Conservation (phyloP, 2,113 vertebrate species). For the Callopanchax toddi region DNA sequence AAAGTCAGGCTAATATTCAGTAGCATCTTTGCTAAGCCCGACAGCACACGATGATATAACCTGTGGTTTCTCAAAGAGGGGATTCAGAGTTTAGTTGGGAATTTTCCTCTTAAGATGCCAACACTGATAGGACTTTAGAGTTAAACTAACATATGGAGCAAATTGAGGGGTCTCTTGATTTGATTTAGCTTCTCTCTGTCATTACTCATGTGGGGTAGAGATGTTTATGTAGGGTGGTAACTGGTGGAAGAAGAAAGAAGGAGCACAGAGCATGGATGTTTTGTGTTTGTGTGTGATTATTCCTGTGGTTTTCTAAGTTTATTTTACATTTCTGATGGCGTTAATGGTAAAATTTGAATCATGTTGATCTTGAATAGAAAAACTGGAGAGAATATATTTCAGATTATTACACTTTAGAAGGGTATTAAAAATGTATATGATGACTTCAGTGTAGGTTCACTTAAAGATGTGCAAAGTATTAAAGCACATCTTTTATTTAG, state of each 20-base stretch:
- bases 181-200: conserved; percentile 54
- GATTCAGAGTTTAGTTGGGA: conserved; percentile 61
- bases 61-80: conserved; percentile 60
- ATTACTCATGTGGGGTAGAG: conserved; percentile 47
- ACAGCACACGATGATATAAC: conserved; percentile 52
- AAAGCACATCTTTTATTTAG: too few species aligned
- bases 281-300: conserved; percentile 30
- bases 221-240: conserved; percentile 55
- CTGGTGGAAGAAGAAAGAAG: conserved; percentile 11
- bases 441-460: too few species aligned
- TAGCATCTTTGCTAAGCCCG: conserved; percentile 59
- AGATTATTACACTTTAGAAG: conserved; percentile 9
- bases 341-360: conserved; percentile 12
- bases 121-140: conserved; percentile 58
- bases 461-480: too few species aligned
- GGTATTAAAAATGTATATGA: background rate
- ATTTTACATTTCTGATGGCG: conserved; percentile 6
- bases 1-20: conserved; percentile 56
- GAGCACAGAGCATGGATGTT: conserved; percentile 29
- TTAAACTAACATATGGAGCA: conserved; percentile 64
- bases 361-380: background rate
- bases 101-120: conserved; percentile 61
- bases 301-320: conserved; percentile 21
- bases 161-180: conserved; percentile 58
- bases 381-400: background rate